These are phyloP conservation scores for Penaeus indicus DNA, from an alignment of 1,140 invertebrate genomes.

Conservation along the genomic window DNA sequence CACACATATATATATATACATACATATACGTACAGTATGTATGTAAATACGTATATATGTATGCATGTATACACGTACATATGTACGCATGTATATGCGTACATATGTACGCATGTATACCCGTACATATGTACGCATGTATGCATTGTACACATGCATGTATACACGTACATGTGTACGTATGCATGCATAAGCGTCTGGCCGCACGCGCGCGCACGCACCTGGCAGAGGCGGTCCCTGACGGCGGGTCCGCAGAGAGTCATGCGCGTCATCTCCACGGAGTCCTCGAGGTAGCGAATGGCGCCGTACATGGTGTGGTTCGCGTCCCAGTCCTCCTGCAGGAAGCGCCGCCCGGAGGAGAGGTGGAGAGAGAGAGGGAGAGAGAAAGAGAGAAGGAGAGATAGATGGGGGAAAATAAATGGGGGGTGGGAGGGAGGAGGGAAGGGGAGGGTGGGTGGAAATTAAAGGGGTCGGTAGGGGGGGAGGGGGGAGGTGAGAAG, in stretches of 20 bases:
- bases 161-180: neutral
- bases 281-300: conserved; percentile 85
- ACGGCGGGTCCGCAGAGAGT: conserved; percentile 76
- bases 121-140: neutral
- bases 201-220: conserved; percentile 22
- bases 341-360: conserved; percentile 3
- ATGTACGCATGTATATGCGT: no score
- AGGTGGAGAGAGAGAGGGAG: no score
- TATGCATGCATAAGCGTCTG: neutral
- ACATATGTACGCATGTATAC: neutral
- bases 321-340: conserved; percentile 77
- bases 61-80: no score
- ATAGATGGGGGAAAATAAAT: no score
- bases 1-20: no score
- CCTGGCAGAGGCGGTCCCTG: conserved; percentile 70
- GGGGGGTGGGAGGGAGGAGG: no score
- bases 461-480: no score
- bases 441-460: neutral
- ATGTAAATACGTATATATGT: no score
- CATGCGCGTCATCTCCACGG: conserved; percentile 86
- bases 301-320: conserved; percentile 82
- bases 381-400: no score
- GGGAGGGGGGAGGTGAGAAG: conserved; percentile 33
- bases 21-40: no score
- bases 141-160: neutral